Conservation (phyloP, 2,888 invertebrate species). For the Sphecodes monilicornis region DNA sequence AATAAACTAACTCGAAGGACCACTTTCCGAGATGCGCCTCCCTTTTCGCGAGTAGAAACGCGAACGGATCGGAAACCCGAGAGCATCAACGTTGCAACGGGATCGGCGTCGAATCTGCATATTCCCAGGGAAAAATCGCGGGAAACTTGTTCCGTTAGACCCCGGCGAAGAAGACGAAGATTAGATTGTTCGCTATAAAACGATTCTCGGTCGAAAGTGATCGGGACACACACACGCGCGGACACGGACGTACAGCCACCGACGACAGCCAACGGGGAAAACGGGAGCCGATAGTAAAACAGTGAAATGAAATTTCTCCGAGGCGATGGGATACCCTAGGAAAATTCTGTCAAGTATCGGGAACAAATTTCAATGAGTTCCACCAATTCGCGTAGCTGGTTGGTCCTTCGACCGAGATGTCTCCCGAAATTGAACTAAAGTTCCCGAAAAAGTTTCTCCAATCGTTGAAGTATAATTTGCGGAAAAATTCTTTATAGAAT, state of each 20-base stretch:
- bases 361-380: neutral
- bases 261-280: neutral
- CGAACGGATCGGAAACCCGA: conserved; percentile 23
- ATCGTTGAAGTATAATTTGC: neutral
- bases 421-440: neutral
- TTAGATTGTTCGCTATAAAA: conserved; percentile 17
- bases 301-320: conserved; percentile 12
- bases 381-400: neutral
- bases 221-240: neutral
- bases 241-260: neutral
- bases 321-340: conserved; percentile 7
- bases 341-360: conserved; percentile 3
- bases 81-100: neutral
- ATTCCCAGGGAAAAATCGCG: conserved; percentile 7
- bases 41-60: conserved; percentile 21
- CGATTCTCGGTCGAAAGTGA: conserved; percentile 8
- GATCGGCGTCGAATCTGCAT: conserved; percentile 28
- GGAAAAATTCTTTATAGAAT: neutral
- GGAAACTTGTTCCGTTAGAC: neutral
- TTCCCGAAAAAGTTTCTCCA: neutral
- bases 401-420: neutral
- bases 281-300: conserved; percentile 6
- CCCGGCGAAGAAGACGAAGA: conserved; percentile 1
- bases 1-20: no score
- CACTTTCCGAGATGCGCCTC: conserved; percentile 15